Base-by-base conservation (phyloP, 2,113 vertebrate genomes). In the Oncorhynchus mykiss region DNA sequence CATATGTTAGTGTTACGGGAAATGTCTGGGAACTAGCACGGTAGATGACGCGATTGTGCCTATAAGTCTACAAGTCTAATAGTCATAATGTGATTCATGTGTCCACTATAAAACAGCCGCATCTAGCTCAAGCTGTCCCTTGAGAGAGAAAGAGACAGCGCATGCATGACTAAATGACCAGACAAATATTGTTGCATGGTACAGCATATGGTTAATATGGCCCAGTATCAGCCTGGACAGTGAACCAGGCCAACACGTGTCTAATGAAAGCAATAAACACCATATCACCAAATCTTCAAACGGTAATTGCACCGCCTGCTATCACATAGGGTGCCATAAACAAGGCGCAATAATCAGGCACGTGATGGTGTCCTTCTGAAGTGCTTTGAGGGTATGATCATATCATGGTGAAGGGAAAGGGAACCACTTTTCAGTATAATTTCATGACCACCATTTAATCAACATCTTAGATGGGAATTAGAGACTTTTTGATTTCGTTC, bases 121-220 rank as follows among this genome's bases (percentile, higher is more conserved):
- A 16, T 51, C 49, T 5, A 51, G 49, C 11, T 16, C 49, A 60
- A 22, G 18, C 59, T 60, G 59, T 60, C n/a, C 59, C 59, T 20
- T 45, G 22, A 65, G 70, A 73, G 11, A 64, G 59, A 64, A 20
- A 51, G 49, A 39, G 39, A 34, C 54, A 72, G 60, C 45, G 74
- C 79, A 81, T 78, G 83, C 86, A 84, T 85, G 86, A 76, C 67
- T 71, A 77, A 79, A 24, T 4, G 29, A 84, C 77, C 77, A 80
- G 74, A 78, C 78, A 83, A 87, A 88, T 82, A 80, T 62, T 76
- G 83, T 73, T 84, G 82, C 84, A 85, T 85, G 84, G 86, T 68
- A 86, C 85, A 83, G 51, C 81, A 29, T 69, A 77, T 75, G 73
- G 57, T 77, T 82, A 85, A 78, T 75, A 80, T 85, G 88, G 88